Percentiles rank a stretch among this genome's conserved stretches.
phyloP scores from a whole-genome alignment of 2,113 vertebrate genomes.

The Gallinago jamesoni region DNA sequence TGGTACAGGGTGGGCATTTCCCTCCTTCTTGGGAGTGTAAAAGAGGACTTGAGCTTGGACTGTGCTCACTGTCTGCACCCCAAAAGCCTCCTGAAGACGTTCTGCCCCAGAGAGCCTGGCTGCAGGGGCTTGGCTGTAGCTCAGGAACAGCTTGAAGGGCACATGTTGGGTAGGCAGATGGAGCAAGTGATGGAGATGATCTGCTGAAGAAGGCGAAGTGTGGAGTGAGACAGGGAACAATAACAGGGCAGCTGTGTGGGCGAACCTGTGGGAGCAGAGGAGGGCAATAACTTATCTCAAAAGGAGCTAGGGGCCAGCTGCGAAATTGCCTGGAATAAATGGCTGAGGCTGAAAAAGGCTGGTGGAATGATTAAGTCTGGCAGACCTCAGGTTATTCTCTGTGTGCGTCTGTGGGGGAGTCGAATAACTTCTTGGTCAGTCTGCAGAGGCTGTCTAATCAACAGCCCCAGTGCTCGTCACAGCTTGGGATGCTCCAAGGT shows the following conservation, averaged over 20 bases:
- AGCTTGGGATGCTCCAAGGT: not conserved
- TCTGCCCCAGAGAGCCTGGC: not conserved
- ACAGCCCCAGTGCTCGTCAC: not conserved
- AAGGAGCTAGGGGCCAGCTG: not conserved
- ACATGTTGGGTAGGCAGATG: slow-evolving; percentile 19
- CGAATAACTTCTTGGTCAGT: not conserved
- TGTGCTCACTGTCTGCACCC: not conserved
- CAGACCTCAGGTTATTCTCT: not conserved
- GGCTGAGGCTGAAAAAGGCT: not conserved
- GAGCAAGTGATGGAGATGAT: not conserved
- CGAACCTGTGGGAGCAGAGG: not conserved
- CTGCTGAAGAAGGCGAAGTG: not conserved
- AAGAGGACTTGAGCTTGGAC: not conserved
- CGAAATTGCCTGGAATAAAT: not conserved
- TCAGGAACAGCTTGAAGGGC: slow-evolving; percentile 19
- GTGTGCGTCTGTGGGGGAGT: not conserved
- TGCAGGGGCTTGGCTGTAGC: not conserved
- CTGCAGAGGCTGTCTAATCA: not conserved
- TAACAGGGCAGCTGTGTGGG: not conserved
- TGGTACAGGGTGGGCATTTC: not conserved
- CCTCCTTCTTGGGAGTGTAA: not conserved
- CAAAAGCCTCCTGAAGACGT: not conserved
- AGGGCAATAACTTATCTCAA: not conserved
- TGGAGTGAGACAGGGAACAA: not conserved
- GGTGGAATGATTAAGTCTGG: not conserved